Base-by-base conservation (phyloP, 2,797 vertebrate species). In the Muraenolepis orangiensis region DNA sequence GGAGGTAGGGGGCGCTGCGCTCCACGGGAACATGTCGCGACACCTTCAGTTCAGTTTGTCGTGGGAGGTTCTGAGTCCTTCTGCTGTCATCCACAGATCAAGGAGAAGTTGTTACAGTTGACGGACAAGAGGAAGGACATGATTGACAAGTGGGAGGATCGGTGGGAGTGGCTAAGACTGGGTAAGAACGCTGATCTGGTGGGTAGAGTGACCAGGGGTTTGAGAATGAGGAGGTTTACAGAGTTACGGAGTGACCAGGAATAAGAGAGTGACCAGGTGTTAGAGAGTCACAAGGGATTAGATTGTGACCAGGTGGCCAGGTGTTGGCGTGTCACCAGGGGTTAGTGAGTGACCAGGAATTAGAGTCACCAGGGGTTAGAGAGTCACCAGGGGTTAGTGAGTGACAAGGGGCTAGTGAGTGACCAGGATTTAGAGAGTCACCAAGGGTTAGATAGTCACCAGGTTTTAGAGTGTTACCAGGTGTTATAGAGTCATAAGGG, bases 91-190 rank as follows among this genome's bases (percentile, higher is more conserved):
- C 61, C 28, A 20, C 92, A 98, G 97, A 98, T 98, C 79, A 98
- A 98, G 85, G 97, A 98, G 77, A 98, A 96, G 88, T 89, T 98
- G 84, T 91, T 98, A 74, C 96, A 98, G 89, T 89, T 98, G 91
- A 98, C 97, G 0, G 97, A 98, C 85, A 97, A 98, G 90, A 96
- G 97, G 91, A 98, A 98, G 95, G 96, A 98, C 83, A 98, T 98
- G 97, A 98, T 98, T 87, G 96, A 98, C 93, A 98, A 98, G 81
- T 98, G 97, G 97, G 97, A 98, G 93, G 97, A 98, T 88, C 93
- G 97, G 82, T 98, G 96, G 96, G 97, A 98, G 85, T 98, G 97
- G 97, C 93, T 98, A 23, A 95, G 97, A 92, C 91, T 98, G 91
- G 96, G 97, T 98, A 95, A 95, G 94, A 64, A 18, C n/a, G n/a